phyloP scores from a whole-genome alignment of 2,113 vertebrate genomes.

The Arothron firmamentum region DNA sequence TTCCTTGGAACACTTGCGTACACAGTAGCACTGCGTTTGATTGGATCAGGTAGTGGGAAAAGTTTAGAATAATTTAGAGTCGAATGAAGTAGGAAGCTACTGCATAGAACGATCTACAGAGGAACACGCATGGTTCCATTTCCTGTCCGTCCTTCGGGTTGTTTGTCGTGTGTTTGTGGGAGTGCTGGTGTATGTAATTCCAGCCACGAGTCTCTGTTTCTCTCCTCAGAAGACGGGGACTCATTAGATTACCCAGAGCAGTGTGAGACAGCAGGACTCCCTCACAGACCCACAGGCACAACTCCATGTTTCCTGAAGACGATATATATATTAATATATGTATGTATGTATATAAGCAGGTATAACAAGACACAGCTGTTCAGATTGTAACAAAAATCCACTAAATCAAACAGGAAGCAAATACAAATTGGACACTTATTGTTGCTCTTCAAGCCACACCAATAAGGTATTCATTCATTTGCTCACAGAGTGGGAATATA shows the following conservation, averaged over 20 bases:
- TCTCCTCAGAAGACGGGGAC: constrained; percentile 39
- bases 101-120: constrained; percentile 4
- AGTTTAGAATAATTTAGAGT: constrained; percentile 6
- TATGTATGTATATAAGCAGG: no score
- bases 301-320: no score
- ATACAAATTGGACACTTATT: neutral
- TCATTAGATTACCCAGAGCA: constrained; percentile 52
- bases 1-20: constrained; percentile 42
- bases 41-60: constrained; percentile 8
- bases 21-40: neutral
- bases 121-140: constrained; percentile 13
- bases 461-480: no score
- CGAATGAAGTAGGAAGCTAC: constrained; percentile 1
- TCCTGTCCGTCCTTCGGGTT: constrained; percentile 30
- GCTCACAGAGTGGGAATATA: constrained; percentile 7
- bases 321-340: no score
- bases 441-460: no score
- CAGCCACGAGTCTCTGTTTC: constrained; percentile 67
- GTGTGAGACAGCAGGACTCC: constrained; percentile 26
- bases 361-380: neutral
- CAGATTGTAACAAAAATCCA: neutral
- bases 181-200: constrained; percentile 67
- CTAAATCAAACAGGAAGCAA: no score
- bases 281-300: constrained; percentile 4
- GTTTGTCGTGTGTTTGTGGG: constrained; percentile 16